Conservation (phyloP, 2,797 vertebrate genomes). For the Sebastiscus tertius region DNA sequence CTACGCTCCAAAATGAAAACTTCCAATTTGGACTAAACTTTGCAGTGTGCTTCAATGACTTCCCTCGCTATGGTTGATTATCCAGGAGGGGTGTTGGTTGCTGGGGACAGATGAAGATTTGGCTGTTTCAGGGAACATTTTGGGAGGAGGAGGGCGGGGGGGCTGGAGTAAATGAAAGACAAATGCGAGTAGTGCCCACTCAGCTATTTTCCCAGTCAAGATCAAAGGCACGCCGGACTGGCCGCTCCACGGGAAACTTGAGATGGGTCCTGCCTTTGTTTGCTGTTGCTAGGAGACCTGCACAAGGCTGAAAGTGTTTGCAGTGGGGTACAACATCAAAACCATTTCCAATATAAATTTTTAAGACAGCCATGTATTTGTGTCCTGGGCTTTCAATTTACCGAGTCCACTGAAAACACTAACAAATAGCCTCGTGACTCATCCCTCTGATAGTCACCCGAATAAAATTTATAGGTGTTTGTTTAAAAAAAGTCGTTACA, state of each 20-base stretch:
- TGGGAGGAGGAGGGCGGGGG: conserved; percentile 54
- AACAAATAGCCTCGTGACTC: conserved; percentile 65
- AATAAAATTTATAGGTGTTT: conserved; percentile 47
- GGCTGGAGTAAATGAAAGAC: conserved; percentile 85
- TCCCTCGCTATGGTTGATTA: conserved; percentile 75
- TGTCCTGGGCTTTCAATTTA: conserved; percentile 76
- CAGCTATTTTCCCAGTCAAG: conserved; percentile 85
- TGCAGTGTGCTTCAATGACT: conserved; percentile 71
- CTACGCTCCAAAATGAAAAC: conserved; percentile 56
- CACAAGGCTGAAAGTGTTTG: conserved; percentile 86
- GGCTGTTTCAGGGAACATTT: conserved; percentile 82
- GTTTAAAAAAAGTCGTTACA: conserved; percentile 40
- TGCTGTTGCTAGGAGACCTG: conserved; percentile 89
- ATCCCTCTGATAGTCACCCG: conserved; percentile 51
- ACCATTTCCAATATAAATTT: conserved; percentile 88
- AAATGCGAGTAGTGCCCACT: conserved; percentile 86
- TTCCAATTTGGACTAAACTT: conserved; percentile 65
- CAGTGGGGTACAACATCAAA: conserved; percentile 86
- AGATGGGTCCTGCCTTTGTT: conserved; percentile 89
- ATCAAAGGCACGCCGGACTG: conserved; percentile 83
- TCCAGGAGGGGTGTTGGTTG: conserved; percentile 70
- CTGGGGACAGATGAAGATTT: conserved; percentile 85
- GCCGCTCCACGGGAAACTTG: conserved; percentile 86
- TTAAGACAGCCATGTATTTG: conserved; percentile 82
- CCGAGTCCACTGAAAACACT: conserved; percentile 67